phyloP scores from a whole-genome alignment of 1,140 invertebrate genomes.

The Ceratosolen solmsi region DNA sequence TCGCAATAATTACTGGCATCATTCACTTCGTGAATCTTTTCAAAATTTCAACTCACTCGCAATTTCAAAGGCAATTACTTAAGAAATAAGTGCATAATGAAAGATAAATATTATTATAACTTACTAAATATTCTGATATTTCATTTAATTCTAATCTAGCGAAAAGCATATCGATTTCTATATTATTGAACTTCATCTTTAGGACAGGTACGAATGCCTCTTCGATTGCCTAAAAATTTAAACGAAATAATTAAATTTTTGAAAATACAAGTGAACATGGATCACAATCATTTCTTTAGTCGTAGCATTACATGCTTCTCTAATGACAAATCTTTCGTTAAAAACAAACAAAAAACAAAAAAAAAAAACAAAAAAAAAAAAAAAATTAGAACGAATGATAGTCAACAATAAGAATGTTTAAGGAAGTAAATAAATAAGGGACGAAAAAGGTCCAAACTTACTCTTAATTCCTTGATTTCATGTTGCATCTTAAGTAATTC shows the following conservation, averaged over 20 bases:
- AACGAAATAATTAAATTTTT: not conserved
- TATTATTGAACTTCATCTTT: conserved; percentile 34
- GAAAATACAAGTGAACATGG: not conserved
- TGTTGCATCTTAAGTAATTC: not conserved
- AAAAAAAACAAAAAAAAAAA: no score
- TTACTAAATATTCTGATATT: conserved; percentile 13
- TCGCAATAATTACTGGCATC: no score
- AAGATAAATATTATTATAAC: no score
- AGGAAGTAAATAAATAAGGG: not conserved
- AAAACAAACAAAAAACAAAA: no score
- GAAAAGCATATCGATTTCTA: conserved; percentile 38
- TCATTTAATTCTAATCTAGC: conserved; percentile 6
- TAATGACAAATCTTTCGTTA: not conserved
- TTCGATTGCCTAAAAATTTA: conserved; percentile 15
- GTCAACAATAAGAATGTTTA: not conserved
- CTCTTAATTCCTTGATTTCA: conserved; percentile 27
- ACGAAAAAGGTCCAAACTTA: not conserved
- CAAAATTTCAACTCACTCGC: no score
- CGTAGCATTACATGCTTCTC: no score
- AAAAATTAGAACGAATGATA: not conserved
- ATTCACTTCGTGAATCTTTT: no score
- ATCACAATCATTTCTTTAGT: no score
- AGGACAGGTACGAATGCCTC: conserved; percentile 31
- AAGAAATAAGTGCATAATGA: no score
- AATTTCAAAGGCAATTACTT: no score